Percentiles rank a stretch among this genome's conserved stretches.
Conservation (phyloP, 2,888 invertebrate genomes). For the Cheilosia vulpina region DNA sequence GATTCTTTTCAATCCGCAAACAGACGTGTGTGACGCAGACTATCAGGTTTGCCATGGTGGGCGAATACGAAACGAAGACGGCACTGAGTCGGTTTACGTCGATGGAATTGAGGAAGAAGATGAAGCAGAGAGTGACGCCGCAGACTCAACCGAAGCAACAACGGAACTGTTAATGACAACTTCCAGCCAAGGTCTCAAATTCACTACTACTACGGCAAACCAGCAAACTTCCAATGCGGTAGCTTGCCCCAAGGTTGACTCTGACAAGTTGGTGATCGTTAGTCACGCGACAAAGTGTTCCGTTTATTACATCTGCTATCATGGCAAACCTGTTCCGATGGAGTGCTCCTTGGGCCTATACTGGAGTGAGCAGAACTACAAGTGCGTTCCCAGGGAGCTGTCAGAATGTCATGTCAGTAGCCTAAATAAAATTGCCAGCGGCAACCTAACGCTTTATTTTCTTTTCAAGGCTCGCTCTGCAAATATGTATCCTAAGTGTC, state of each 20-base stretch:
- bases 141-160: not conserved
- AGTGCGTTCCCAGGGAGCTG: constrained; percentile 80
- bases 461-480: constrained; percentile 12
- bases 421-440: not conserved
- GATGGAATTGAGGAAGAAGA: not conserved
- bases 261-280: constrained; percentile 47
- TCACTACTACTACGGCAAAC: not conserved
- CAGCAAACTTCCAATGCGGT: not conserved
- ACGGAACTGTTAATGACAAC: not conserved
- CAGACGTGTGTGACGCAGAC: constrained; percentile 56
- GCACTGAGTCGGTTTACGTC: constrained; percentile 2
- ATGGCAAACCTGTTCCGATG: constrained; percentile 44
- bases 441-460: not conserved
- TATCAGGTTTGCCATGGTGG: constrained; percentile 36
- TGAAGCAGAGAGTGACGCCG: not conserved
- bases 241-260: constrained; percentile 33
- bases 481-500: constrained; percentile 47
- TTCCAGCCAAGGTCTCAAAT: not conserved
- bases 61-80: constrained; percentile 9
- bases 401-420: constrained; percentile 79
- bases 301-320: constrained; percentile 48
- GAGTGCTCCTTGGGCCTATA: constrained; percentile 66
- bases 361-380: constrained; percentile 78
- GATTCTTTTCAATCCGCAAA: constrained; percentile 57
- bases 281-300: constrained; percentile 43